A percentile compares a stretch with the other conserved stretches of the same genome.
Evolutionary conservation across 2,797 vertebrate genomes (phyloP).

Genomic region (Anolis apletophallus): DNA sequence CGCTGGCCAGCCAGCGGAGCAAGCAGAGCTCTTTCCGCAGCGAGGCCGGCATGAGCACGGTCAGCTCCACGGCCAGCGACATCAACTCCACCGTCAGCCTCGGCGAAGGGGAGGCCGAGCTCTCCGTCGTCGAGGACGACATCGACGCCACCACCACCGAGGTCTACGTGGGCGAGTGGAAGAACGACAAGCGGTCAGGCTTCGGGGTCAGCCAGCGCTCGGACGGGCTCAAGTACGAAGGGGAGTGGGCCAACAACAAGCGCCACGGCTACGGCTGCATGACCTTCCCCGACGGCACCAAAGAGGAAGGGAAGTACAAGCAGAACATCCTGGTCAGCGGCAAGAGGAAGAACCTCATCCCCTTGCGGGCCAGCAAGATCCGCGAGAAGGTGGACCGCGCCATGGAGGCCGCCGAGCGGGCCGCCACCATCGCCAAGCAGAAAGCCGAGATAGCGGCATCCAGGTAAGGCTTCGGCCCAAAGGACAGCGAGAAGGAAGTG

Average conservation of each 20-base stretch:
- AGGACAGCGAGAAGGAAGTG: neutral
- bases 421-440: constrained; percentile 91
- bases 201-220: constrained; percentile 94
- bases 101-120: constrained; percentile 91
- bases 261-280: constrained; percentile 97
- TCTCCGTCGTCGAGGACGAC: constrained; percentile 90
- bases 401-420: constrained; percentile 90
- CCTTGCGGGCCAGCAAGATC: constrained; percentile 95
- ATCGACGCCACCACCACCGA: constrained; percentile 96
- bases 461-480: constrained; percentile 81
- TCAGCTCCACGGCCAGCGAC: constrained; percentile 96
- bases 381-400: constrained; percentile 97
- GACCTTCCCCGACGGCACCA: constrained; percentile 94
- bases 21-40: constrained; percentile 99
- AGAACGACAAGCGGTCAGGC: constrained; percentile 93
- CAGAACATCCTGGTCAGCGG: constrained; percentile 96
- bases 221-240: constrained; percentile 93
- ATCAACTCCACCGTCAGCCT: constrained; percentile 98
- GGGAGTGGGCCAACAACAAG: constrained; percentile 96
- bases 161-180: constrained; percentile 96
- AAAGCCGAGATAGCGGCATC: constrained; percentile 94
- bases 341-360: constrained; percentile 98
- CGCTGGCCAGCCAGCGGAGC: constrained; percentile 95
- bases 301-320: constrained; percentile 99
- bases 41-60: constrained; percentile 96